Percentiles rank a stretch among this genome's conserved stretches.
Evolutionary conservation across 30 jellyfish, hydroid and myxozoan species (phyloP).

Genomic region (Cassiopea andromeda): DNA sequence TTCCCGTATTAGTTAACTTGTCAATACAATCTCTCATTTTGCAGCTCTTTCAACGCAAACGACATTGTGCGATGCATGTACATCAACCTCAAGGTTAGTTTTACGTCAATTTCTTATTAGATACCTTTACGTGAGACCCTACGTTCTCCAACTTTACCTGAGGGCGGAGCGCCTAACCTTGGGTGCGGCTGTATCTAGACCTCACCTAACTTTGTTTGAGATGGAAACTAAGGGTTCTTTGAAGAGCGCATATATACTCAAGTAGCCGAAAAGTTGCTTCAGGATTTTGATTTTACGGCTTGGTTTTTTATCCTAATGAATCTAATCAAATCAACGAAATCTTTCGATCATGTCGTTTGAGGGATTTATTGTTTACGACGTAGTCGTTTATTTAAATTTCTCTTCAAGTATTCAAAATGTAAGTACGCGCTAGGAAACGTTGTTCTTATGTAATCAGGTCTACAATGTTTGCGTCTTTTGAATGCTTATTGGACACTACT

Average conservation of each 20-base stretch:
- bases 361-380: background rate
- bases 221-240: background rate
- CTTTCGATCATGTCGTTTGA: background rate
- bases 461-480: background rate
- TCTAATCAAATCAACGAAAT: background rate
- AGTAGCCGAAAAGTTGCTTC: background rate
- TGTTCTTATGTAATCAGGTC: background rate
- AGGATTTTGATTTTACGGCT: background rate
- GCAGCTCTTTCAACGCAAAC: slow-evolving; percentile 57
- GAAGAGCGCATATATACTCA: background rate
- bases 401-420: background rate
- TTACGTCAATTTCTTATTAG: background rate
- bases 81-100: slow-evolving; percentile 84
- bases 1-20: background rate
- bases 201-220: slow-evolving; percentile 52
- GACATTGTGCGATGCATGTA: slow-evolving; percentile 86
- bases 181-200: slow-evolving; percentile 84
- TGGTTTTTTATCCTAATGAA: background rate
- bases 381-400: background rate
- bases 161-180: slow-evolving; percentile 72
- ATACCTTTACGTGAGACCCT: background rate
- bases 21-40: background rate
- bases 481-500: background rate
- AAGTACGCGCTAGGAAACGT: background rate
- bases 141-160: background rate